Conservation (phyloP, 2,888 invertebrate genomes). For the Coecobrya sp. region DNA sequence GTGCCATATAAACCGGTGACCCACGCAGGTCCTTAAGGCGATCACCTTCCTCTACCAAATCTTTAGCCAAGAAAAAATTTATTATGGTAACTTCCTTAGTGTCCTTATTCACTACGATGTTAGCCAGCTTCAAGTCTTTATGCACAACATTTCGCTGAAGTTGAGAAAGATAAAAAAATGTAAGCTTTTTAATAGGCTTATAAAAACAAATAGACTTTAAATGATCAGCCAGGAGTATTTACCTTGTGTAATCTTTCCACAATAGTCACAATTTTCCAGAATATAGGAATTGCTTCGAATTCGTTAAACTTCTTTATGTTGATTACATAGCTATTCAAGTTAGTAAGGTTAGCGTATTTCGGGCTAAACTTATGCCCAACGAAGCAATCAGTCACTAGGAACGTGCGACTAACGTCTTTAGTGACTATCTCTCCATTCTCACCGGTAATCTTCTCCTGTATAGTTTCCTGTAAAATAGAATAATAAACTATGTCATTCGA, state of each 20-base stretch:
- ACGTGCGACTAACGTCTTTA: constrained; percentile 90
- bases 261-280: constrained; percentile 92
- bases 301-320: constrained; percentile 93
- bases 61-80: constrained; percentile 93
- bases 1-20: constrained; percentile 94
- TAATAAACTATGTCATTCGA: not conserved
- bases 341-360: constrained; percentile 90
- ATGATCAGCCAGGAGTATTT: too few species aligned
- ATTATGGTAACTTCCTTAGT: constrained; percentile 91
- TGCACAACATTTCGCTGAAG: constrained; percentile 94
- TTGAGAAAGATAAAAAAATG: constrained; percentile 86
- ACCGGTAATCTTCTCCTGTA: constrained; percentile 90
- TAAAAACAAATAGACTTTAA: too few species aligned
- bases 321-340: constrained; percentile 93
- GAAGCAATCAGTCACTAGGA: constrained; percentile 92
- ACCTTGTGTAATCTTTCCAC: constrained; percentile 93
- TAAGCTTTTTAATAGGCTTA: too few species aligned
- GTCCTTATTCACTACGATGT: constrained; percentile 92
- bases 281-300: constrained; percentile 92
- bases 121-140: constrained; percentile 93
- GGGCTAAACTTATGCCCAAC: constrained; percentile 91
- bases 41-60: constrained; percentile 92
- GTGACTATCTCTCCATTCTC: constrained; percentile 89
- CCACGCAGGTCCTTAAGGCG: constrained; percentile 92
- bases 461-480: constrained; percentile 90